Conservation (phyloP, 2,888 invertebrate species). For the Lordiphosa fenestrarum region DNA sequence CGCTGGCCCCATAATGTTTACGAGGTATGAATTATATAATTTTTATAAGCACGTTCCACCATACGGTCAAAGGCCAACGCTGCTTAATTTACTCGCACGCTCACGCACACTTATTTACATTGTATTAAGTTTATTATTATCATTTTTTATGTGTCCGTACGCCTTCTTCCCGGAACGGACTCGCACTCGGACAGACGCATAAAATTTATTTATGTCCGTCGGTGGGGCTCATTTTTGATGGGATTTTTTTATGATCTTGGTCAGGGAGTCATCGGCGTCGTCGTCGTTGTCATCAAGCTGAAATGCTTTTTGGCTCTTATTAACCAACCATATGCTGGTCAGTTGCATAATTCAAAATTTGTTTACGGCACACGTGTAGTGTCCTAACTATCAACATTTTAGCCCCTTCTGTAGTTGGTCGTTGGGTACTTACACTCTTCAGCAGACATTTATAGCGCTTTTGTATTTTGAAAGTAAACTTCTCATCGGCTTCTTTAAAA, state of each 20-base stretch:
- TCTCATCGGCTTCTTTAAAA: conserved; percentile 42
- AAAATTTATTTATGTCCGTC: conserved; percentile 67
- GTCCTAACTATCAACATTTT: not conserved
- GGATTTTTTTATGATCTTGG: conserved; percentile 57
- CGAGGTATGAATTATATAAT: conserved; percentile 74
- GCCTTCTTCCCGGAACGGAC: conserved; percentile 5
- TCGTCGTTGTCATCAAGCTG: conserved; percentile 16
- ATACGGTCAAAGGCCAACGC: conserved; percentile 43
- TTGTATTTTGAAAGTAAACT: conserved; percentile 72
- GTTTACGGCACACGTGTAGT: conserved; percentile 7
- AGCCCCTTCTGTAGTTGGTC: not conserved
- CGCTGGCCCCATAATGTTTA: conserved; percentile 59
- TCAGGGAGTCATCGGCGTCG: conserved; percentile 29
- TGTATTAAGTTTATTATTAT: conserved; percentile 74
- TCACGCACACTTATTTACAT: conserved; percentile 67
- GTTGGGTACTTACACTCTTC: conserved; percentile 70
- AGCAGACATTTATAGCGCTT: conserved; percentile 77
- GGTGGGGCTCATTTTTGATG: conserved; percentile 66
- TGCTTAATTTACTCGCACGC: conserved; percentile 70
- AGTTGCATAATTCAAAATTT: conserved; percentile 55
- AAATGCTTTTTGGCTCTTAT: conserved; percentile 10
- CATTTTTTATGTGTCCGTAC: conserved; percentile 59
- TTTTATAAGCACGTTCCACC: conserved; percentile 66
- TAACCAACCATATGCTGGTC: conserved; percentile 42
- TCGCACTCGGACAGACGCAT: conserved; percentile 41